A percentile compares a stretch with the other conserved stretches of the same genome.
phyloP scores from a whole-genome alignment of 2,888 invertebrate genomes.

The Syritta pipiens region DNA sequence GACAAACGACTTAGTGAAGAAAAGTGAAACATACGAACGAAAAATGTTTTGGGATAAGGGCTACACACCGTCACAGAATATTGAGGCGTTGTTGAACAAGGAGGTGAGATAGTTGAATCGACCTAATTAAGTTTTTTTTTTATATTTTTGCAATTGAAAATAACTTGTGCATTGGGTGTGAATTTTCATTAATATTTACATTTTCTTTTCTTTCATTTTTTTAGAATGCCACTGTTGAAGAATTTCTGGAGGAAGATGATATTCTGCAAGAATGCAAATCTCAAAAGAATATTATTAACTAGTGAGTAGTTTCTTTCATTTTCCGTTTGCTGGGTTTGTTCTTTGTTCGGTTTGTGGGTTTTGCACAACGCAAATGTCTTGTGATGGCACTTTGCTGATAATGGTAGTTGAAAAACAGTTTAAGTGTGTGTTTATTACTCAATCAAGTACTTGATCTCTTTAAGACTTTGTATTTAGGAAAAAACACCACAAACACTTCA shows the following conservation, averaged over 20 bases:
- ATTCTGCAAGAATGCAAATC: conserved; percentile 97
- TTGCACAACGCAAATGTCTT: no score
- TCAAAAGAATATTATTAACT: conserved; percentile 94
- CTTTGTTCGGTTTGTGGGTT: no score
- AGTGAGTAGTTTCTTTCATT: conserved; percentile 84
- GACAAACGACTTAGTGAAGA: conserved; percentile 24
- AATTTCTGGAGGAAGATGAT: conserved; percentile 96
- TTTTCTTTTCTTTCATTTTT: conserved; percentile 71
- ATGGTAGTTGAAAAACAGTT: no score
- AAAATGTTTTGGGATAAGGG: conserved; percentile 80
- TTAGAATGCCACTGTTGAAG: conserved; percentile 93
- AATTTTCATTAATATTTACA: conserved; percentile 3
- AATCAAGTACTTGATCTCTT: no score
- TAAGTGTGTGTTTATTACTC: no score
- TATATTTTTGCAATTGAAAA: conserved; percentile 31
- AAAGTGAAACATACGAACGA: conserved; percentile 42
- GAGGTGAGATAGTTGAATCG: conserved; percentile 74
- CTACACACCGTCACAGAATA: conserved; percentile 79
- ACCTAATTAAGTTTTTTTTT: conserved; percentile 11
- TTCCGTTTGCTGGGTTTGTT: background rate
- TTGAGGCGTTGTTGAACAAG: conserved; percentile 78
- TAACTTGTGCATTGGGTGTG: background rate
- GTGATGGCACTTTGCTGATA: no score
- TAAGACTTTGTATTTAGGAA: no score
- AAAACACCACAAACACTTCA: no score